Percentiles rank a stretch among this genome's conserved stretches.
phyloP scores from a whole-genome alignment of 2,797 vertebrate genomes.

The Oophaga sylvatica region DNA sequence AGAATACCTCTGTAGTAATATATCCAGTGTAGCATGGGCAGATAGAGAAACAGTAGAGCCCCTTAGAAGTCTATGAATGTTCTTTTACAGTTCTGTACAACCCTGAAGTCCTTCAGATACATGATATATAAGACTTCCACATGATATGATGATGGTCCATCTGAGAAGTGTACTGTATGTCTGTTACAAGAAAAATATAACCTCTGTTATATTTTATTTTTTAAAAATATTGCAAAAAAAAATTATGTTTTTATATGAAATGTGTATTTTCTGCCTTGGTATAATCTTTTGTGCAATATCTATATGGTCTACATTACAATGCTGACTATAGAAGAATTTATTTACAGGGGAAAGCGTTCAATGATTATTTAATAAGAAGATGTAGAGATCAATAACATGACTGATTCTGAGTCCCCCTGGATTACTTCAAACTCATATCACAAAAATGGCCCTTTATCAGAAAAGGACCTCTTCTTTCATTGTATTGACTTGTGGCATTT shows the following conservation, averaged over 20 bases:
- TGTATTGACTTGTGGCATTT: constrained; percentile 46
- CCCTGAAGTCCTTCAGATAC: background rate
- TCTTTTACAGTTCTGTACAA: background rate
- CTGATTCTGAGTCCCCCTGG: constrained; percentile 43
- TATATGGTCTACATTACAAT: constrained; percentile 14
- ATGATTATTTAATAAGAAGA: constrained; percentile 58
- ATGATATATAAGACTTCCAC: no score
- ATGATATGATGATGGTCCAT: background rate
- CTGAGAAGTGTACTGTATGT: background rate
- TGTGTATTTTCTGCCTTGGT: background rate
- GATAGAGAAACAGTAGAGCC: background rate
- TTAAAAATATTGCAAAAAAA: background rate
- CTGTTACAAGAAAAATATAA: background rate
- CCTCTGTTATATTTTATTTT: background rate
- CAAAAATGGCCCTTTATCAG: constrained; percentile 34
- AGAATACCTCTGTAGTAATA: background rate
- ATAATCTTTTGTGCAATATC: background rate
- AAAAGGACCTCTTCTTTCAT: constrained; percentile 42
- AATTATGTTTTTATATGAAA: background rate
- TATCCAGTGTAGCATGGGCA: background rate
- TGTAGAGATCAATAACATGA: constrained; percentile 50
- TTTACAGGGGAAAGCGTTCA: constrained; percentile 46
- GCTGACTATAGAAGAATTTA: constrained; percentile 1
- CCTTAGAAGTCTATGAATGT: background rate
- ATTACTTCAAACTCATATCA: constrained; percentile 43